These are phyloP conservation scores for Drosophila elegans DNA, from an alignment of 1,140 invertebrate genomes.

Conservation along the genomic window DNA sequence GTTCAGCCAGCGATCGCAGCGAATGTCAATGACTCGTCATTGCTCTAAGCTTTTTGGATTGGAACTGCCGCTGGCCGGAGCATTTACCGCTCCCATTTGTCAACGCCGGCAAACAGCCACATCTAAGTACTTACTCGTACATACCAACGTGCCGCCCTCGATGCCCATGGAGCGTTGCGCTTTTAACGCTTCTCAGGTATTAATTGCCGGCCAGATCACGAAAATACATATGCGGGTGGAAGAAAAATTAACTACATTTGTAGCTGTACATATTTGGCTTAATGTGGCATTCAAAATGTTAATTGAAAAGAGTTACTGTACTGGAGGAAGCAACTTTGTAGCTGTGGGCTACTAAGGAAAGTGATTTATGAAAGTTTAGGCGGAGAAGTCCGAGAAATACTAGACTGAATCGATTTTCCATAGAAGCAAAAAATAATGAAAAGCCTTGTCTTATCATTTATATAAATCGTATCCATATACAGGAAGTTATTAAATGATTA, in stretches of 20 bases:
- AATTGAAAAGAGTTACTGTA: conserved; percentile 44
- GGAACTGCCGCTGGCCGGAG: conserved; percentile 39
- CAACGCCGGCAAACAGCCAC: conserved; percentile 21
- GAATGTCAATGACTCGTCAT: conserved; percentile 75
- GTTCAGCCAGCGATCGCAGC: conserved; percentile 56
- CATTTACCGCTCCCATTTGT: conserved; percentile 73
- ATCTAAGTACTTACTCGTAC: conserved; percentile 9
- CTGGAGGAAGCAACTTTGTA: conserved; percentile 19
- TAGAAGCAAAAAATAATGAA: no score
- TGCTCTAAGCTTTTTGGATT: conserved; percentile 33
- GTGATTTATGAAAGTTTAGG: conserved; percentile 27
- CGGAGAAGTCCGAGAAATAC: not conserved
- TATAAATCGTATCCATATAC: not conserved
- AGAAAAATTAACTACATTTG: conserved; percentile 36
- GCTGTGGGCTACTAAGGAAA: conserved; percentile 12
- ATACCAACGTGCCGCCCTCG: conserved; percentile 63
- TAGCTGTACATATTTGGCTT: conserved; percentile 41
- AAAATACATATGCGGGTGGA: conserved; percentile 35
- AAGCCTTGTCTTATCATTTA: no score
- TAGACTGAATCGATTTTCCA: no score
- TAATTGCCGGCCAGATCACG: conserved; percentile 68
- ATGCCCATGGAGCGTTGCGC: conserved; percentile 73
- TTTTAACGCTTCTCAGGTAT: conserved; percentile 71
- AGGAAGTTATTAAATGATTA: not conserved
- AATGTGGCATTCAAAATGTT: conserved; percentile 73